phyloP scores from a whole-genome alignment of 2,113 vertebrate species.

The Rhineura floridana region DNA sequence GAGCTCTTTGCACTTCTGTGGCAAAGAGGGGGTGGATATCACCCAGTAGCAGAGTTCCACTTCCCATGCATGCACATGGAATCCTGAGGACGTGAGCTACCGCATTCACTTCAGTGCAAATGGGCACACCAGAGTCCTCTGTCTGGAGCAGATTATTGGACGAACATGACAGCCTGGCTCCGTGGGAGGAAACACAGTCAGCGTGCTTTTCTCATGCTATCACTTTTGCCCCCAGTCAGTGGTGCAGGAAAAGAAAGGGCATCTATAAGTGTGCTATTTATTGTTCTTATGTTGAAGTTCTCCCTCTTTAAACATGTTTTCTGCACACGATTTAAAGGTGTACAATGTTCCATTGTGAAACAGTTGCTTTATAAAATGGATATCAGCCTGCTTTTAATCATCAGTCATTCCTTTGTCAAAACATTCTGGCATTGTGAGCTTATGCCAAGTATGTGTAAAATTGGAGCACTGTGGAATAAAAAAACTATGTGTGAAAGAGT shows the following conservation, averaged over 20 bases:
- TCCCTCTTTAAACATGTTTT: not conserved
- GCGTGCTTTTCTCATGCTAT: not conserved
- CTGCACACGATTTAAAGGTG: not conserved
- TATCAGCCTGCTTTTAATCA: slow-evolving; percentile 30
- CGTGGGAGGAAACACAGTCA: not conserved
- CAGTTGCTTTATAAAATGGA: slow-evolving; percentile 15
- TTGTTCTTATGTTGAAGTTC: not conserved
- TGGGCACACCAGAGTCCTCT: not conserved
- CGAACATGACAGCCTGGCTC: not conserved
- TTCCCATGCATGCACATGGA: not conserved
- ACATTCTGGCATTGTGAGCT: not conserved
- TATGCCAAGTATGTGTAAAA: slow-evolving; percentile 6
- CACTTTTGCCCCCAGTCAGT: too few species aligned
- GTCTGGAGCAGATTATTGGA: not conserved
- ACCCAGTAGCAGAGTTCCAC: not conserved
- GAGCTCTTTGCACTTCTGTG: not conserved
- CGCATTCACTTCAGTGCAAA: not conserved
- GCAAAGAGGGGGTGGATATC: not conserved
- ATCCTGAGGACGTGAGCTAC: not conserved
- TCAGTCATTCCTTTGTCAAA: slow-evolving; percentile 35
- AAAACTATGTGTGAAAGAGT: slow-evolving; percentile 4
- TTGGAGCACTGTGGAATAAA: not conserved
- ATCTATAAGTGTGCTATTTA: not conserved
- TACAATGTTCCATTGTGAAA: not conserved
- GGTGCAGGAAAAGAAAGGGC: not conserved